These are phyloP conservation scores for Crypturellus undulatus DNA, from an alignment of 2,113 vertebrate genomes.

Conservation along the genomic window DNA sequence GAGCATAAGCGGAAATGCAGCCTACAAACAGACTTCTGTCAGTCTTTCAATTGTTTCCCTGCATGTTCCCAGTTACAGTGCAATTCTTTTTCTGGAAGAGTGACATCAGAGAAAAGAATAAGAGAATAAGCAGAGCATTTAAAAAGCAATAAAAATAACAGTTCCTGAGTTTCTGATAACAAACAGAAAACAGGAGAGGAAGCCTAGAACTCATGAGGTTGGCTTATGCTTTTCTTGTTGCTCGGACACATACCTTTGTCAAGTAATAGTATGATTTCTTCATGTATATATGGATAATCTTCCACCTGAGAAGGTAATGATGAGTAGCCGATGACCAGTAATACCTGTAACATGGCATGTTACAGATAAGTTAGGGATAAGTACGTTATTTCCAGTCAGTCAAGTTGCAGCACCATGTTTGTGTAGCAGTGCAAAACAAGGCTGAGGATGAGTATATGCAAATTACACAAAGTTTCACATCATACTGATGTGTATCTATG, in stretches of 20 bases:
- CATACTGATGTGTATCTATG: background rate
- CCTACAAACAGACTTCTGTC: background rate
- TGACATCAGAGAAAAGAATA: background rate
- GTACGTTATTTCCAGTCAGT: constrained; percentile 28
- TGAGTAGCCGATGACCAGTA: background rate
- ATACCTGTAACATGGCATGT: background rate
- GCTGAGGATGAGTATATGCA: background rate
- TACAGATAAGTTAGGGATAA: background rate
- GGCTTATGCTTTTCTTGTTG: background rate
- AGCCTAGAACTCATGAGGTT: background rate
- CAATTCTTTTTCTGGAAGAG: background rate
- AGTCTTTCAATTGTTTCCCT: background rate
- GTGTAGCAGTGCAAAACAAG: background rate
- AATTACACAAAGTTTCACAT: background rate
- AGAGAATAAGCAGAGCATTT: background rate
- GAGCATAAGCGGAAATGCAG: constrained; percentile 26
- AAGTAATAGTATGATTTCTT: background rate
- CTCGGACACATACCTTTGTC: background rate
- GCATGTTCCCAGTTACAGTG: background rate
- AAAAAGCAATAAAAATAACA: background rate
- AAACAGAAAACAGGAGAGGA: background rate
- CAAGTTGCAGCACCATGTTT: background rate
- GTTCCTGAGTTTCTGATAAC: background rate
- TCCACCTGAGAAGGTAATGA: background rate
- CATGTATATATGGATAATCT: background rate